A percentile compares a stretch with the other conserved stretches of the same genome.
Conservation (phyloP, 1,140 invertebrate species). For the Drosophila nikananu region DNA sequence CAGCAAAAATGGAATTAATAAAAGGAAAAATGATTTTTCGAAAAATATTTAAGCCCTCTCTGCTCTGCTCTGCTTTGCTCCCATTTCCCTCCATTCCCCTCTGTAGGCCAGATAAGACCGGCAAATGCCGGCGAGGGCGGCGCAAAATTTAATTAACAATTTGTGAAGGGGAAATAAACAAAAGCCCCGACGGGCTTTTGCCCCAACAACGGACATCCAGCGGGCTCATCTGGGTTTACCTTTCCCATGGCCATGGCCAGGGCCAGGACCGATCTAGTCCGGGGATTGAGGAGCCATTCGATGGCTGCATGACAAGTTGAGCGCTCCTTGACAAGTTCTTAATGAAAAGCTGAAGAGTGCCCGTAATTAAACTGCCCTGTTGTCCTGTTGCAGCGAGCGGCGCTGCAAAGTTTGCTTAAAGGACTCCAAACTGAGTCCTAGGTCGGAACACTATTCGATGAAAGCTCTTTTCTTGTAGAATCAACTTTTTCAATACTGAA, state of each 20-base stretch:
- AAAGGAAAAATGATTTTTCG: constrained; percentile 37
- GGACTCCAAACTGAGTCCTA: constrained; percentile 11
- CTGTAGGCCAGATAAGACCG: constrained; percentile 27
- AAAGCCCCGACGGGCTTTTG: constrained; percentile 43
- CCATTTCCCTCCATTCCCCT: not conserved
- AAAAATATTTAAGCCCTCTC: constrained; percentile 71
- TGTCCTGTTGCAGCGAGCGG: constrained; percentile 20
- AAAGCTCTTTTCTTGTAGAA: not conserved
- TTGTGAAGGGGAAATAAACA: constrained; percentile 44
- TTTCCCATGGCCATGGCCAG: not conserved
- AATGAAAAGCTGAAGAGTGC: constrained; percentile 46
- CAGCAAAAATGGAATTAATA: constrained; percentile 54
- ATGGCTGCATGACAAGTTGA: constrained; percentile 48
- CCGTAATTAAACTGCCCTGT: constrained; percentile 54
- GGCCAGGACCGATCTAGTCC: constrained; percentile 16
- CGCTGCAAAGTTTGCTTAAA: constrained; percentile 47
- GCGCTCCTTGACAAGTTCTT: constrained; percentile 55
- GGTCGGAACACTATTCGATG: not conserved
- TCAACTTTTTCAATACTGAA: constrained; percentile 1
- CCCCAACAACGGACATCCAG: constrained; percentile 18
- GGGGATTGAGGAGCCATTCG: constrained; percentile 32
- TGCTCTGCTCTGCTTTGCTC: not conserved
- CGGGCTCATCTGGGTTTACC: constrained; percentile 30
- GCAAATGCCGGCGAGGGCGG: constrained; percentile 23
- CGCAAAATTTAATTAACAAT: constrained; percentile 75